A percentile compares a stretch with the other conserved stretches of the same genome.
phyloP scores from a whole-genome alignment of 2,113 vertebrate genomes.

The Myotis yumanensis region DNA sequence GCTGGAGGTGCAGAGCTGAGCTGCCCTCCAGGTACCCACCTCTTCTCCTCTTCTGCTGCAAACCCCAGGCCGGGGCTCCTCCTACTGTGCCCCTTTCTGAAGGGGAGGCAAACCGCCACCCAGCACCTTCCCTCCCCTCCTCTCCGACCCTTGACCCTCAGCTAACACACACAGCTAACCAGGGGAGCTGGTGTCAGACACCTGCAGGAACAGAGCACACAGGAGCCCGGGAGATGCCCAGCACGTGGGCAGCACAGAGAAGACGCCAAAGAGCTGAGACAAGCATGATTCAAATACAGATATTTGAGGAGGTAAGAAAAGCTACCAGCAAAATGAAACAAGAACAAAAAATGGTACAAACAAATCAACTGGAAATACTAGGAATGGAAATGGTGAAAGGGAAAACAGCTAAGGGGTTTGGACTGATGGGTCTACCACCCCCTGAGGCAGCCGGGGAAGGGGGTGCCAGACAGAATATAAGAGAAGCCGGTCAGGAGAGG shows the following conservation, averaged over 20 bases:
- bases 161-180: neutral
- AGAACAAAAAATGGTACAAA: neutral
- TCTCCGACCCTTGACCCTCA: neutral
- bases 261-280: neutral
- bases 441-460: neutral
- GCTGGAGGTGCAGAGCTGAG: neutral
- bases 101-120: neutral
- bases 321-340: neutral
- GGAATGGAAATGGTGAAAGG: neutral
- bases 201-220: neutral
- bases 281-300: too few species aligned
- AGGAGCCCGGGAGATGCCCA: neutral
- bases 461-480: neutral
- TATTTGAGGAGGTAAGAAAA: neutral
- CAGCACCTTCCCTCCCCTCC: neutral
- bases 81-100: neutral
- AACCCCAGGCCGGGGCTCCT: neutral
- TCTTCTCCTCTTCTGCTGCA: neutral
- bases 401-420: neutral
- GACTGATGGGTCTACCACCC: neutral
- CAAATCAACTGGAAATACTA: neutral
- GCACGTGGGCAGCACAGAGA: neutral
- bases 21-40: neutral
- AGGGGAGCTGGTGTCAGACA: neutral
- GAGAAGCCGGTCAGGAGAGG: neutral